Percentiles rank a stretch among this genome's conserved stretches.
Conservation (phyloP, 2,888 invertebrate species). For the Diarsia brunnea region DNA sequence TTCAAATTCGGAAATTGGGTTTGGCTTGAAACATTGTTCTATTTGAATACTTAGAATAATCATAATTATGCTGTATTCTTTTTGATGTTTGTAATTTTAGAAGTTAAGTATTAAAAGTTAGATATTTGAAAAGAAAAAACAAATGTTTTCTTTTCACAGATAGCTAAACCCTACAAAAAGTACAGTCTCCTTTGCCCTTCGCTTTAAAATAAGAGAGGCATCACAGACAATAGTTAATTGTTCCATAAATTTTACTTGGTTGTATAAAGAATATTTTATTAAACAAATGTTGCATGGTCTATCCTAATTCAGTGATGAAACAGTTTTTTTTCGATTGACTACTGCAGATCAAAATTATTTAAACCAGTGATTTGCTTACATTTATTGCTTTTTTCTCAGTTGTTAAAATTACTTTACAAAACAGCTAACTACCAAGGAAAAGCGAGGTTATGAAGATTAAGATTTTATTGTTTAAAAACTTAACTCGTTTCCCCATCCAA, state of each 20-base stretch:
- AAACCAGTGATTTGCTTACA: conserved; percentile 44
- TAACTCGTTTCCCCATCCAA: conserved; percentile 7
- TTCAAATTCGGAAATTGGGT: neutral
- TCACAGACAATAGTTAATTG: neutral
- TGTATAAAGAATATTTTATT: conserved; percentile 6
- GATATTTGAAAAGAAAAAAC: too few species aligned
- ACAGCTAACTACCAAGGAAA: conserved; percentile 8
- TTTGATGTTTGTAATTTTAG: too few species aligned
- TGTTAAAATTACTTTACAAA: conserved; percentile 7
- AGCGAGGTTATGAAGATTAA: conserved; percentile 15
- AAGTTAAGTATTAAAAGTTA: too few species aligned
- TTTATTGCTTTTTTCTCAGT: conserved; percentile 7
- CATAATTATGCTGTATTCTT: too few species aligned
- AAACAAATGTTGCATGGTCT: conserved; percentile 1
- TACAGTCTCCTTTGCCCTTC: neutral
- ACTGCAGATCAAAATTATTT: conserved; percentile 45
- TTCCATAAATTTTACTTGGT: conserved; percentile 23
- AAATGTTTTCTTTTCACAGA: too few species aligned
- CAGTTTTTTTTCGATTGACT: neutral
- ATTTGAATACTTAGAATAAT: too few species aligned
- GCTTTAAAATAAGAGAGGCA: conserved; percentile 23
- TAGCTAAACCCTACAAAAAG: too few species aligned
- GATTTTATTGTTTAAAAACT: conserved; percentile 12
- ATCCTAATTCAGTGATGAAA: conserved; percentile 12
- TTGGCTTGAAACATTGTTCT: neutral